phyloP scores from a whole-genome alignment of 2,888 invertebrate species.

The Amiota communis region DNA sequence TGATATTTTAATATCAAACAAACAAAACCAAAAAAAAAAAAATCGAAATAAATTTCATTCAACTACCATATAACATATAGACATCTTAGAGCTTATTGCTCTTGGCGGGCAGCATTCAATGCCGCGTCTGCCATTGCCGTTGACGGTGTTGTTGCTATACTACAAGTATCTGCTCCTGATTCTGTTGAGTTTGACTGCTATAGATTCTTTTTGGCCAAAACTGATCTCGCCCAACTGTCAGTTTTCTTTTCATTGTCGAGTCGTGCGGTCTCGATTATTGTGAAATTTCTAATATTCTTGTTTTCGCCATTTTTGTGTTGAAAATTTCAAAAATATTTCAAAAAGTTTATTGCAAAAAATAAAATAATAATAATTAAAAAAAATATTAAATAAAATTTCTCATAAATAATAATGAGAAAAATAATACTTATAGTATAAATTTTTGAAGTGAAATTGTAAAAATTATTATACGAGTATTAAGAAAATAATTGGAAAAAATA shows the following conservation, averaged over 20 bases:
- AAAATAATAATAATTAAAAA: too few relatives aligned
- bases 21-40: constrained; percentile 42
- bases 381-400: too few relatives aligned
- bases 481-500: background rate
- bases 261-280: constrained; percentile 56
- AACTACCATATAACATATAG: constrained; percentile 26
- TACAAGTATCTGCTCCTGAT: constrained; percentile 47
- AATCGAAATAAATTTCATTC: constrained; percentile 14
- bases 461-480: background rate
- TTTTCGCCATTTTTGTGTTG: too few relatives aligned
- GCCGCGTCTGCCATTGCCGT: constrained; percentile 55
- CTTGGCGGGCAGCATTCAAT: constrained; percentile 61
- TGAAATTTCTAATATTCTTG: background rate
- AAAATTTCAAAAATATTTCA: too few relatives aligned
- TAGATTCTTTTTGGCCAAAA: constrained; percentile 58
- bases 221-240: constrained; percentile 70
- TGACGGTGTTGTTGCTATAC: constrained; percentile 32
- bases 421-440: too few relatives aligned
- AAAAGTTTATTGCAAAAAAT: too few relatives aligned
- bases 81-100: constrained; percentile 59
- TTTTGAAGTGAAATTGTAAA: background rate
- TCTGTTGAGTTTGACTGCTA: constrained; percentile 51
- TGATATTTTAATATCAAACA: constrained; percentile 55
- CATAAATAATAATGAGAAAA: too few relatives aligned
- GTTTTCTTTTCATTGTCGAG: constrained; percentile 61